Base-by-base conservation (phyloP, 1,140 invertebrate genomes). In the Cataglyphis hispanica region DNA sequence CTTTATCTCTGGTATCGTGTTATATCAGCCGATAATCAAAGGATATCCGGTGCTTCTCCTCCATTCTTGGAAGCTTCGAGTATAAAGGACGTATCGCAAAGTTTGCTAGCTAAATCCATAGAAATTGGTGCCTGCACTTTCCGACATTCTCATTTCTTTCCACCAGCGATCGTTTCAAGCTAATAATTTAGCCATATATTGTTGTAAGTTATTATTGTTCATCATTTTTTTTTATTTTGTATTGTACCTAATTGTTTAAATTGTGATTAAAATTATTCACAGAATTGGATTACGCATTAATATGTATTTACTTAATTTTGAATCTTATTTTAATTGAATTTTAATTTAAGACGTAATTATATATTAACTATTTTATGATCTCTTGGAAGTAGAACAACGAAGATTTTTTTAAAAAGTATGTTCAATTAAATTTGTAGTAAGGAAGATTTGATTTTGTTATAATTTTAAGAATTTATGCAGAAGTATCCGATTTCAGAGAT, bases 111-210 rank as follows among this genome's bases (percentile, higher is more conserved):
- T n/a, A 27, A 50, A 66, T 70, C 50, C 64, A 25, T 60, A 61
- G 61, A 74, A 75, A 89, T 85, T 85, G 58, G 50, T 56, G 50
- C 25, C 50, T 60, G 58, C 46, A 37, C 27, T 81, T 34, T 40
- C 63, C n/a, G 40, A 0, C 46, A 27, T 8, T 37, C n/a, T 63
- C 40, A 22, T 64, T 27, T 34, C 25, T 22, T 22, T 13, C 60
- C 22, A 34, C 34, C 43, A 22, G 53, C 31, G 22, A 46, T 66
- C 63, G 50, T 64, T 63, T 13, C 10, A n/a, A 37, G 31, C 50
- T 76, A 87, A 87, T 58, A 37, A 58, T 87, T 88, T 84, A 84
- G 43, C 25, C 1, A 43, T n/a, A 64, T 10, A 11, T 7, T 11
- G 11, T 11, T 40, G 53, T 22, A 58, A 61, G 53, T 43, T 40